Conservation (phyloP, 2,797 vertebrate genomes). For the Cryptoblepharus egeriae region DNA sequence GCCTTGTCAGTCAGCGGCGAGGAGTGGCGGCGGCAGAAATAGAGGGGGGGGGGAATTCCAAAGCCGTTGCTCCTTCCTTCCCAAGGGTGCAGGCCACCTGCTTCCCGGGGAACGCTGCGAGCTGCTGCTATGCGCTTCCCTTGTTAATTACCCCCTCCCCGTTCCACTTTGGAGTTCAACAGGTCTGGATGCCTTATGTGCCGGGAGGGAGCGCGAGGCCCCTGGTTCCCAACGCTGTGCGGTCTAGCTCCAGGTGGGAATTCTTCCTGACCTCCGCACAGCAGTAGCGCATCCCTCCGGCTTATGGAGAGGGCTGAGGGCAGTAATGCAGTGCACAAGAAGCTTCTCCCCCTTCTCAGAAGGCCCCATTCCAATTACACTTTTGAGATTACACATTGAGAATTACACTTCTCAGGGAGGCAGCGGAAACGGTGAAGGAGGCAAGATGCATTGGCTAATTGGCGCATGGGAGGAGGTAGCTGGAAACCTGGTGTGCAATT, state of each 20-base stretch:
- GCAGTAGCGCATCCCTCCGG: no score
- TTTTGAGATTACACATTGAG: no score
- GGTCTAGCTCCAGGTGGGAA: accelerated
- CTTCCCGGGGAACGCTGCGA: not conserved
- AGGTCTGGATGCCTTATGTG: accelerated
- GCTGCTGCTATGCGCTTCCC: accelerated
- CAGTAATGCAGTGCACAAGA: not conserved
- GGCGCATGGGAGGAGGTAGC: not conserved
- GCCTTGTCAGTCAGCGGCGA: not conserved
- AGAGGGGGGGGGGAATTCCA: slow-evolving; percentile 27
- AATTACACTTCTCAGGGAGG: not conserved
- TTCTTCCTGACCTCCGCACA: not conserved
- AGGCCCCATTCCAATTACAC: accelerated
- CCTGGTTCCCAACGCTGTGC: accelerated
- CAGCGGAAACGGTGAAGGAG: accelerated
- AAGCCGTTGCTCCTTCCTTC: not conserved
- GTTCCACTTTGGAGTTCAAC: not conserved
- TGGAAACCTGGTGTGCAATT: not conserved
- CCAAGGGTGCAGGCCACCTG: not conserved
- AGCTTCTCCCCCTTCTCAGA: accelerated
- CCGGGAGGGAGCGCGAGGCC: accelerated
- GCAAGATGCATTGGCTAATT: not conserved
- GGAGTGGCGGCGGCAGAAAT: not conserved
- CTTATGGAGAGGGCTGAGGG: not conserved
- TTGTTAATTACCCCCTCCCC: not conserved